phyloP scores from a whole-genome alignment of 2,113 vertebrate genomes.

The Oryzias curvinotus region DNA sequence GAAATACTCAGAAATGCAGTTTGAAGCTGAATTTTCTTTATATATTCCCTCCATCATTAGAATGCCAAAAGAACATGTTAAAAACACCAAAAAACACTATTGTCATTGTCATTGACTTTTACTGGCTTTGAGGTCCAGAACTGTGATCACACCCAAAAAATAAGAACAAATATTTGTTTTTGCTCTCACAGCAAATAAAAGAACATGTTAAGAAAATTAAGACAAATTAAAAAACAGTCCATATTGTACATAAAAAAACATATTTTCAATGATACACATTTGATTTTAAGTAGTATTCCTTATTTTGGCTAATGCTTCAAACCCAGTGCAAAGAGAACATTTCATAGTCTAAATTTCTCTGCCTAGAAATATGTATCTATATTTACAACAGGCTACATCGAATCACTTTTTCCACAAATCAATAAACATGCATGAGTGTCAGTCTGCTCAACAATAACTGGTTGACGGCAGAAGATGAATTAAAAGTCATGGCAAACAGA shows the following conservation, averaged over 20 bases:
- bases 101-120: no score
- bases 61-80: no score
- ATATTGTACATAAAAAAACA: constrained; percentile 35
- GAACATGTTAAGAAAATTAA: constrained; percentile 24
- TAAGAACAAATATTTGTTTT: no score
- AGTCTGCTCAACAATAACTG: not conserved
- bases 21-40: no score
- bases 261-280: constrained; percentile 22
- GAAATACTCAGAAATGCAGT: no score
- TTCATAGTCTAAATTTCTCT: constrained; percentile 64
- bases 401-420: constrained; percentile 8
- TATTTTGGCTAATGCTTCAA: constrained; percentile 62
- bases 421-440: not conserved
- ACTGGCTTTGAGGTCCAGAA: no score
- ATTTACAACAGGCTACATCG: constrained; percentile 44
- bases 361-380: constrained; percentile 32
- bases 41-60: no score
- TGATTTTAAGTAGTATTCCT: constrained; percentile 51
- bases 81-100: no score
- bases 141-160: no score
- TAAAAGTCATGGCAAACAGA: not conserved
- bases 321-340: constrained; percentile 75
- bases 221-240: not conserved
- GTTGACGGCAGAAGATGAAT: not conserved
- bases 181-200: not conserved